phyloP scores from a whole-genome alignment of 2,113 vertebrate species.

The Oxyura jamaicensis region DNA sequence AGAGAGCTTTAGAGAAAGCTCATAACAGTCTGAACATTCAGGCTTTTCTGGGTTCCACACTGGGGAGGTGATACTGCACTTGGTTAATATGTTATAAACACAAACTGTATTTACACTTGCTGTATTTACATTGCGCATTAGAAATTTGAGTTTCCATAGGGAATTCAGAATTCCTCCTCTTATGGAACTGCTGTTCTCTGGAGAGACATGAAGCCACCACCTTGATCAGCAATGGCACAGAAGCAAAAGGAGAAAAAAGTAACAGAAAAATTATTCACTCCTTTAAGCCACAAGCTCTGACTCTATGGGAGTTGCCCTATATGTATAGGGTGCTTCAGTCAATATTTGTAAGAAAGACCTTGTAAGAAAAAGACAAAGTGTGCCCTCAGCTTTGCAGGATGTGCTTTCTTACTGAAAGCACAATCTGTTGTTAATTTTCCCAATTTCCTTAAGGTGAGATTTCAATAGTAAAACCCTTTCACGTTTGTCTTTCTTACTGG shows the following conservation, averaged over 20 bases:
- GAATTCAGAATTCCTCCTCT: conserved; percentile 40
- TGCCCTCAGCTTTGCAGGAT: neutral
- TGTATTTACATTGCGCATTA: conserved; percentile 37
- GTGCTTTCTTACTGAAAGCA: neutral
- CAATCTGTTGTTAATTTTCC: neutral
- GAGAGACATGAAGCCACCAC: neutral
- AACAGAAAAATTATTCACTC: neutral
- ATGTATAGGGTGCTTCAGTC: neutral
- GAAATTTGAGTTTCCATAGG: conserved; percentile 9
- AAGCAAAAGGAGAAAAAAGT: neutral
- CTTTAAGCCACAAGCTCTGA: neutral
- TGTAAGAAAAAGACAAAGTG: neutral
- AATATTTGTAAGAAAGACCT: neutral
- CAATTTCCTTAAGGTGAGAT: neutral
- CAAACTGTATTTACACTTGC: conserved; percentile 14
- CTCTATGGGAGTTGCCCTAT: neutral
- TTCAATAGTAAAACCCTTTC: neutral
- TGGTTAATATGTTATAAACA: conserved; percentile 34
- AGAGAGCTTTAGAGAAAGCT: conserved; percentile 6
- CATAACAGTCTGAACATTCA: neutral
- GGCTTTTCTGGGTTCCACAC: neutral
- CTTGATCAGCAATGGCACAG: neutral
- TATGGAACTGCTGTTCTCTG: neutral
- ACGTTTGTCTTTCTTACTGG: neutral
- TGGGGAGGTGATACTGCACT: neutral